Percentiles rank a stretch among this genome's conserved stretches.
phyloP scores from a whole-genome alignment of 2,797 vertebrate genomes.

The Acanthurus tractus region DNA sequence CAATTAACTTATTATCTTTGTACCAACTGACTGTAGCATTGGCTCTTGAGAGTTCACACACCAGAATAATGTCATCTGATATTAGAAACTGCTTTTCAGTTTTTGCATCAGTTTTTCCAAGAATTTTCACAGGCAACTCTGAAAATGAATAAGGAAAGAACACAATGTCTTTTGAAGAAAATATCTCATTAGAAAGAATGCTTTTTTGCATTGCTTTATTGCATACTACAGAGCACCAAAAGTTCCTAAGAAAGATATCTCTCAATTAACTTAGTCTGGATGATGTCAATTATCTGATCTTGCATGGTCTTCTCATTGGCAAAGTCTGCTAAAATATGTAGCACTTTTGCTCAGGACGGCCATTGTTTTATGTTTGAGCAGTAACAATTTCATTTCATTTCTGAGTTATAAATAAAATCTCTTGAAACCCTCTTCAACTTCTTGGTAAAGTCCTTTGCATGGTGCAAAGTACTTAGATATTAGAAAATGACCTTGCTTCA shows the following conservation, averaged over 20 bases:
- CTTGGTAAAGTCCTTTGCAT: no score
- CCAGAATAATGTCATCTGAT: conserved; percentile 92
- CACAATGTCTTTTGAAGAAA: conserved; percentile 8
- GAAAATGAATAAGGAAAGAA: conserved; percentile 58
- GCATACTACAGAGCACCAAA: neutral
- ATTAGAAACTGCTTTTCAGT: conserved; percentile 82
- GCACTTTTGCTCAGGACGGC: neutral
- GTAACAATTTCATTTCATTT: neutral
- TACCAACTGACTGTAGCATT: conserved; percentile 91
- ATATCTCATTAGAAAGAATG: neutral
- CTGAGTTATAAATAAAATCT: no score
- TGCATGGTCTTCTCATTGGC: neutral
- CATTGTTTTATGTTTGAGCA: neutral
- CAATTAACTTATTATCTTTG: conserved; percentile 91
- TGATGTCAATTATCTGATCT: neutral
- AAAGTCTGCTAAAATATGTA: neutral
- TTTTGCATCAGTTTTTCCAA: conserved; percentile 84
- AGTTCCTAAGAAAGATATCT: neutral
- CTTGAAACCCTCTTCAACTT: no score
- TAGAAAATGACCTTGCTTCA: neutral
- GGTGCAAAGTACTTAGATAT: neutral
- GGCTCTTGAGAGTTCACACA: conserved; percentile 91
- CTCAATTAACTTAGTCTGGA: no score
- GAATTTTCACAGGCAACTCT: conserved; percentile 89
- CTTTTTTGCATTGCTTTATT: neutral